Conservation (phyloP, 2,113 vertebrate species). For the Gracilinanus agilis region DNA sequence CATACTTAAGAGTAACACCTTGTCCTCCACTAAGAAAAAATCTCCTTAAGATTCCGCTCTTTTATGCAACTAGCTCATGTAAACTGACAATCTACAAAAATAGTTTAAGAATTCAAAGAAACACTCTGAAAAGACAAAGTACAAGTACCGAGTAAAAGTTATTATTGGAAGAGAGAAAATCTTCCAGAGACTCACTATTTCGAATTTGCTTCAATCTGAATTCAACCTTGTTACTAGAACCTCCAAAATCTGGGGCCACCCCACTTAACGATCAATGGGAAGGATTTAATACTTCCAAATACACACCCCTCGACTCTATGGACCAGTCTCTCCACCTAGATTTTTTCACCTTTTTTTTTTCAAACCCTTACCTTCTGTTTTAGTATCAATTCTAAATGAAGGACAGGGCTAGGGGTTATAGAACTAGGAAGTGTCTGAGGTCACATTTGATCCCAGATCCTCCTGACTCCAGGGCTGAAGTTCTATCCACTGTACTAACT, state of each 20-base stretch:
- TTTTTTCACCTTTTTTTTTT: neutral
- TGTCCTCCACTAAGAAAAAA: too few species aligned
- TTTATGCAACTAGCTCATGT: neutral
- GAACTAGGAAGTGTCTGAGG: neutral
- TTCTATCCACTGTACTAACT: too few species aligned
- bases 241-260: neutral
- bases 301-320: neutral
- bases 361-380: too few species aligned
- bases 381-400: too few species aligned
- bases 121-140: neutral
- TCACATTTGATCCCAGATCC: neutral
- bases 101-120: neutral
- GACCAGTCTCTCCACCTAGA: neutral
- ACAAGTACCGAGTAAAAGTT: neutral
- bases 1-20: neutral
- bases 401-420: too few species aligned
- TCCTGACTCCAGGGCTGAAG: too few species aligned
- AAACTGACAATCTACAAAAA: neutral
- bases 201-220: neutral
- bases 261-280: too few species aligned
- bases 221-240: neutral
- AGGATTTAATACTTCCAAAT: neutral
- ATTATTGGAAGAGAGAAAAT: neutral
- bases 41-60: neutral
- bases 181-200: too few species aligned